These are phyloP conservation scores for Circaetus gallicus DNA, from an alignment of 2,113 vertebrate species.

Conservation along the genomic window DNA sequence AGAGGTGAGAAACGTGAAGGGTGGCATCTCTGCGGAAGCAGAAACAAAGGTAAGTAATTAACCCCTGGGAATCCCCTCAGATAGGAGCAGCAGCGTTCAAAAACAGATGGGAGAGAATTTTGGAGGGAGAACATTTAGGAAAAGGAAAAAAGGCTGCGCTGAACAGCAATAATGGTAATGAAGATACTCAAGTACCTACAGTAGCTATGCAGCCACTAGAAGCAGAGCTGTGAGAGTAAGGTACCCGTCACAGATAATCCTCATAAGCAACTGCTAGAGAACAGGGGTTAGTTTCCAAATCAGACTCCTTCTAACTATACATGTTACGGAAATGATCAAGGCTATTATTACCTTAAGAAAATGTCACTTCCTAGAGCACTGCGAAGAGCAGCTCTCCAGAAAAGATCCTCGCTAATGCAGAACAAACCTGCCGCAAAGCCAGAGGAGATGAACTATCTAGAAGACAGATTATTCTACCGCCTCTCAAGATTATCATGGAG, in stretches of 20 bases:
- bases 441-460: not conserved
- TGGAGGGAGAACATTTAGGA: not conserved
- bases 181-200: not conserved
- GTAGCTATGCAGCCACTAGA: not conserved
- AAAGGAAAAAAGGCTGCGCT: not conserved
- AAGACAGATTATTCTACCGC: not conserved
- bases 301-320: not conserved
- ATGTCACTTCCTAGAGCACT: not conserved
- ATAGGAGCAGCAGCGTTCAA: not conserved
- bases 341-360: not conserved
- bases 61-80: not conserved
- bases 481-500: not conserved
- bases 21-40: not conserved
- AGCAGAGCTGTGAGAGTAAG: not conserved
- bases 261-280: not conserved
- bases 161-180: not conserved
- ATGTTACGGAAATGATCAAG: rapidly evolving
- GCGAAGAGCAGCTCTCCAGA: not conserved
- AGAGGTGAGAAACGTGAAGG: not conserved
- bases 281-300: not conserved
- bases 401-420: not conserved
- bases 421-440: not conserved
- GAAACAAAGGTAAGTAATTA: not conserved
- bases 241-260: not conserved
- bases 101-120: not conserved